A percentile compares a stretch with the other conserved stretches of the same genome.
Conservation (phyloP, 2,888 invertebrate genomes). For the Leptura quadrifasciata region DNA sequence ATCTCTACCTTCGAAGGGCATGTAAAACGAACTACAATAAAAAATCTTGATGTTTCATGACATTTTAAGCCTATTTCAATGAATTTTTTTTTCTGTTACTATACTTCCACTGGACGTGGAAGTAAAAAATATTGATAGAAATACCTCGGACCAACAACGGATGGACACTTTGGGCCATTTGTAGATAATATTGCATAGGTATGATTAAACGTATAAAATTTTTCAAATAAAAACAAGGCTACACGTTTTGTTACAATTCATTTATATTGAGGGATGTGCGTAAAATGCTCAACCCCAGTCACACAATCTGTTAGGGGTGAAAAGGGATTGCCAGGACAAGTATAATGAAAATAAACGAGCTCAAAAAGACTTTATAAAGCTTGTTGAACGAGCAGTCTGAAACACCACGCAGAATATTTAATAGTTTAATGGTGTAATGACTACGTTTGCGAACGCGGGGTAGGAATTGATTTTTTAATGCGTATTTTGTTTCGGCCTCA, state of each 20-base stretch:
- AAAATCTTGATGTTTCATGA: no score
- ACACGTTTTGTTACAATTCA: conserved; percentile 21
- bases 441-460: not conserved
- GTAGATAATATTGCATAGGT: no score
- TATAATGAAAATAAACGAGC: conserved; percentile 69
- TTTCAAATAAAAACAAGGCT: not conserved
- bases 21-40: no score
- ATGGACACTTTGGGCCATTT: no score
- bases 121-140: no score
- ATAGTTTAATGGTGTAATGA: conserved; percentile 32
- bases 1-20: no score
- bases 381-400: conserved; percentile 39
- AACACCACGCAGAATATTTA: conserved; percentile 38
- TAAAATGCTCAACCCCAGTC: conserved; percentile 31
- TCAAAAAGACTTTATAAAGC: conserved; percentile 64
- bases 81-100: no score
- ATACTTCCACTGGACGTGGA: no score
- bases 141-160: no score
- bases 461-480: not conserved
- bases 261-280: conserved; percentile 28
- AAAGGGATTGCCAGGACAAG: conserved; percentile 65
- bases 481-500: not conserved
- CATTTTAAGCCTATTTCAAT: no score
- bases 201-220: not conserved
- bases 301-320: conserved; percentile 58